Evolutionary conservation across 2,113 vertebrate genomes (phyloP).

Genomic region (Alosa alosa): DNA sequence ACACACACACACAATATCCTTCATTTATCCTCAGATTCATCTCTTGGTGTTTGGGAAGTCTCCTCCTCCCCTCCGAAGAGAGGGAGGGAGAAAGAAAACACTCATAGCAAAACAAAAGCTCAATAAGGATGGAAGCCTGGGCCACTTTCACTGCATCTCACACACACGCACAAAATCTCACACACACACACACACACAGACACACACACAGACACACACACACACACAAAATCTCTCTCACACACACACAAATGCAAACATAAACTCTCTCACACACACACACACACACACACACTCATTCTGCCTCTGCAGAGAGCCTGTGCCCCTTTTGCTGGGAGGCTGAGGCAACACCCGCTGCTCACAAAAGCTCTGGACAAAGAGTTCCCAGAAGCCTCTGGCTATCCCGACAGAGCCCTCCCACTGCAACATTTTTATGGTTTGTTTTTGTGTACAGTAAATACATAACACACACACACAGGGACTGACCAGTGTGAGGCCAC

Average conservation of each 20-base stretch:
- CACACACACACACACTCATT: neutral
- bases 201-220: neutral
- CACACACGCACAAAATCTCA: neutral
- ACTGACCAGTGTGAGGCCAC: neutral
- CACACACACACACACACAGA: neutral
- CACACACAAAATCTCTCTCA: neutral
- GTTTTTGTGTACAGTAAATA: slow-evolving; percentile 14
- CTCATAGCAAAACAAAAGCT: slow-evolving; percentile 14
- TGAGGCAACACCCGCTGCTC: neutral
- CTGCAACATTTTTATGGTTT: slow-evolving; percentile 13
- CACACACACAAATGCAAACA: neutral
- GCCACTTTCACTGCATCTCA: neutral
- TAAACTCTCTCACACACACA: neutral
- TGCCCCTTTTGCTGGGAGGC: neutral
- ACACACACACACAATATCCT: slow-evolving; percentile 7
- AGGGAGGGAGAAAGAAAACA: neutral
- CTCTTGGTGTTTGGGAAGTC: slow-evolving; percentile 16
- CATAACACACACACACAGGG: neutral
- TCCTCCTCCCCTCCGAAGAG: slow-evolving; percentile 6
- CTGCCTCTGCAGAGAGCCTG: neutral
- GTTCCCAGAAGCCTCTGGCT: slow-evolving; percentile 15
- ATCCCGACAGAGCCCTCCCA: slow-evolving; percentile 12
- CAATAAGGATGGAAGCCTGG: neutral
- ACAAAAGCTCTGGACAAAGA: slow-evolving; percentile 5
- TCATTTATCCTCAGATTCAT: slow-evolving; percentile 16